These are phyloP conservation scores for Parus major DNA, from an alignment of 2,113 vertebrate genomes.

Conservation along the genomic window DNA sequence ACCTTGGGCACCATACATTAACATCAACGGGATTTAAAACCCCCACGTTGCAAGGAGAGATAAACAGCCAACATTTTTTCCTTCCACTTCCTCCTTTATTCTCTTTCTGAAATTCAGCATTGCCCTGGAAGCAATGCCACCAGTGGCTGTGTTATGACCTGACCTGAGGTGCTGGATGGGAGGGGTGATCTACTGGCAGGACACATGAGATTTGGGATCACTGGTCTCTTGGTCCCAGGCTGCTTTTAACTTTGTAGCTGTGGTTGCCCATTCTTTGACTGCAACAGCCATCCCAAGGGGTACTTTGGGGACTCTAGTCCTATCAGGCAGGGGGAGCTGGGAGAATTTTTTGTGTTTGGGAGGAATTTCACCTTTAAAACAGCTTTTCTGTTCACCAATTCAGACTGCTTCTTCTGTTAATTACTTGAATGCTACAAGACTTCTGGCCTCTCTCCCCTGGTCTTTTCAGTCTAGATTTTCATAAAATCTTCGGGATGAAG, in stretches of 20 bases:
- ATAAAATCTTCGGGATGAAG: neutral
- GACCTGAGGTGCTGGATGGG: neutral
- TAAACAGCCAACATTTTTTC: neutral
- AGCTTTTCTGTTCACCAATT: neutral
- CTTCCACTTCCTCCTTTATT: neutral
- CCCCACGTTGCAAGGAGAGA: neutral
- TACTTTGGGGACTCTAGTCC: neutral
- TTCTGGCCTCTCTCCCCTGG: neutral
- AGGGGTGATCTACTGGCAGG: neutral
- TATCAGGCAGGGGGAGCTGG: neutral
- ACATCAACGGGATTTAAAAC: neutral
- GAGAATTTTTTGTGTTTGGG: neutral
- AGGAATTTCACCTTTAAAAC: neutral
- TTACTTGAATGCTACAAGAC: neutral
- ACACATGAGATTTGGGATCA: neutral
- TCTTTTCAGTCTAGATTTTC: neutral
- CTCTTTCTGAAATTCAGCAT: neutral
- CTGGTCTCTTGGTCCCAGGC: neutral
- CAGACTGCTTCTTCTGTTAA: neutral
- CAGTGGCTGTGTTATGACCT: neutral
- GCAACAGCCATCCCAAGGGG: neutral
- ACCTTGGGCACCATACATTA: neutral
- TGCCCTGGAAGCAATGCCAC: neutral
- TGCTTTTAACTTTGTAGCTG: neutral
- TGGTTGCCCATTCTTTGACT: neutral